Evolutionary conservation across 2,888 invertebrate species (phyloP).

Genomic region (Acronicta alni): DNA sequence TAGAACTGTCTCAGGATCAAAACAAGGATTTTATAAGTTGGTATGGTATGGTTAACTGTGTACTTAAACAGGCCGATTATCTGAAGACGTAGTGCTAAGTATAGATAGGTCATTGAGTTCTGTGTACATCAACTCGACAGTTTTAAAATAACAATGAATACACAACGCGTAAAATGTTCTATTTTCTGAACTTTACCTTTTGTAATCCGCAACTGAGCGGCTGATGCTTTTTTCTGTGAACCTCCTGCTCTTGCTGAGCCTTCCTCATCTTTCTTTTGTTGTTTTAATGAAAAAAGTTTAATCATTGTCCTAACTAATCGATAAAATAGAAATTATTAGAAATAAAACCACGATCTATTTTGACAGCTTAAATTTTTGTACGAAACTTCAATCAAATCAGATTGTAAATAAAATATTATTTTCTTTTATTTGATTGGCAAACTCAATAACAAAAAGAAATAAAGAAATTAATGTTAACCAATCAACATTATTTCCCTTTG

Average conservation of each 20-base stretch:
- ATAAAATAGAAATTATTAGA: conserved; percentile 80
- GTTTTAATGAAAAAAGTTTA: conserved; percentile 99
- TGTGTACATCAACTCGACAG: not conserved
- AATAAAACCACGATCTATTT: conserved; percentile 83
- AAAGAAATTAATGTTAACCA: conserved; percentile 22
- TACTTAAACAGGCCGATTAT: not conserved
- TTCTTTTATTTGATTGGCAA: conserved; percentile 50
- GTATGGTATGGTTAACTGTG: not conserved
- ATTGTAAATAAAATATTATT: conserved; percentile 47
- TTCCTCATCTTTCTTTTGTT: conserved; percentile 99
- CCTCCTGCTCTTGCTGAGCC: conserved; percentile 90
- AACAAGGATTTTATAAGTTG: conserved; percentile 2
- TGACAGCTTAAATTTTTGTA: conserved; percentile 77
- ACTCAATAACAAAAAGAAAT: conserved; percentile 23
- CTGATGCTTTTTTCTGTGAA: conserved; percentile 97
- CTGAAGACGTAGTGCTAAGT: not conserved
- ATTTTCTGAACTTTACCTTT: conserved; percentile 92
- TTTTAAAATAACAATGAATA: conserved; percentile 38
- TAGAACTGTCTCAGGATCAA: conserved; percentile 4
- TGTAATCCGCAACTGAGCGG: conserved; percentile 98
- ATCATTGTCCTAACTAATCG: conserved; percentile 93
- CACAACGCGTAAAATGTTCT: conserved; percentile 45
- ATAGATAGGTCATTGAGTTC: not conserved
- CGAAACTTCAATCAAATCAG: conserved; percentile 50
- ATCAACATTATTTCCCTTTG: conserved; percentile 19